A percentile compares a stretch with the other conserved stretches of the same genome.
Conservation (phyloP, 2,113 vertebrate species). For the Corydoras maculifer region DNA sequence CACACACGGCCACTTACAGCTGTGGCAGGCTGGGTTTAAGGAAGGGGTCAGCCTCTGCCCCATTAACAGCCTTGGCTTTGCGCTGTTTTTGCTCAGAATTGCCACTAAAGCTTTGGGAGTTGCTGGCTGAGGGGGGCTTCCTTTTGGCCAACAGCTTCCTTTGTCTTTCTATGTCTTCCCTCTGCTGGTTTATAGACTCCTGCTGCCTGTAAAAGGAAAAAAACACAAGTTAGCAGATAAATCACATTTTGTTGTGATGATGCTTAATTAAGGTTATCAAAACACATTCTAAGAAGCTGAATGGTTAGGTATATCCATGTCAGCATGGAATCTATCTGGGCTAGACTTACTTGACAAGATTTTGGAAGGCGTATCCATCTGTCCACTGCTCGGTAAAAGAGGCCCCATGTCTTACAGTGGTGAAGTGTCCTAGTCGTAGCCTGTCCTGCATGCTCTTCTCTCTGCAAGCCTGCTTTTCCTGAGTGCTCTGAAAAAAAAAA, state of each 20-base stretch:
- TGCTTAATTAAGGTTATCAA: too few species aligned
- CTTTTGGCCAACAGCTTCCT: constrained; percentile 95
- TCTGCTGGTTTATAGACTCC: constrained; percentile 97
- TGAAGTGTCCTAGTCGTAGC: constrained; percentile 96
- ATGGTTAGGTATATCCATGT: too few species aligned
- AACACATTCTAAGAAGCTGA: too few species aligned
- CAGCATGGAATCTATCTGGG: too few species aligned
- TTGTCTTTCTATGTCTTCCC: constrained; percentile 98
- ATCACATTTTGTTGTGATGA: too few species aligned
- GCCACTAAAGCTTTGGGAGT: constrained; percentile 86
- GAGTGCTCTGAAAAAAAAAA: constrained; percentile 75
- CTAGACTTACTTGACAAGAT: constrained; percentile 89
- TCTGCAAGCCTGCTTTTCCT: constrained; percentile 95
- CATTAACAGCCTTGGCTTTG: constrained; percentile 97
- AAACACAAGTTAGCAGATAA: background rate
- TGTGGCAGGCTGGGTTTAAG: constrained; percentile 97
- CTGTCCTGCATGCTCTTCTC: constrained; percentile 99
- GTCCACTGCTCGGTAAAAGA: constrained; percentile 99
- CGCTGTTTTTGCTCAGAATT: constrained; percentile 98
- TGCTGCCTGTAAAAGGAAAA: constrained; percentile 77
- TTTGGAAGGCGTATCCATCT: constrained; percentile 97
- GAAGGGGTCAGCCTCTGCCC: constrained; percentile 97
- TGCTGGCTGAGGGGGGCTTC: constrained; percentile 89
- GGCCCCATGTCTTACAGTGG: constrained; percentile 96
- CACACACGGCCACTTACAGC: constrained; percentile 74